These are phyloP conservation scores for Semaprochilodus insignis DNA, from an alignment of 2,797 vertebrate species.

Conservation along the genomic window DNA sequence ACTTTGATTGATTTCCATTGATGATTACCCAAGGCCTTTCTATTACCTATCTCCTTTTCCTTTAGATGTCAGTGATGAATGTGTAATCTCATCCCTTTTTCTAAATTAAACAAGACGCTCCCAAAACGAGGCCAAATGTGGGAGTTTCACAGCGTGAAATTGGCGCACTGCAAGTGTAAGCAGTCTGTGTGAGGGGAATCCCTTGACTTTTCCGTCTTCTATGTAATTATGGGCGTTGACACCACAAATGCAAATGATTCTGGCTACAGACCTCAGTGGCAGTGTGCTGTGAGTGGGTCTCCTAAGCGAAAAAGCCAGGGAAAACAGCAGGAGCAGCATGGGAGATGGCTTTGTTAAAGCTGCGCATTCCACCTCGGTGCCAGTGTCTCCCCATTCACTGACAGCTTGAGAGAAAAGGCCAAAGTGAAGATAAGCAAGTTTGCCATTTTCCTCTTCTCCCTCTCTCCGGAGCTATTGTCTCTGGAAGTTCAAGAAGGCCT, in stretches of 20 bases:
- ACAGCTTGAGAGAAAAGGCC: slow-evolving; percentile 28
- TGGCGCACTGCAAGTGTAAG: slow-evolving; percentile 61
- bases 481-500: slow-evolving; percentile 36
- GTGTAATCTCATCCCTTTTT: slow-evolving; percentile 58
- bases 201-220: slow-evolving; percentile 62
- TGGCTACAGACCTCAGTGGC: slow-evolving; percentile 41
- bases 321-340: neutral
- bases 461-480: slow-evolving; percentile 28
- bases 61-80: slow-evolving; percentile 48
- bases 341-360: slow-evolving; percentile 34
- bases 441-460: neutral
- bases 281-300: slow-evolving; percentile 31
- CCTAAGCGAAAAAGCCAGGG: neutral
- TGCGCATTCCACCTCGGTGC: neutral
- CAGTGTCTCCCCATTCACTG: neutral
- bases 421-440: slow-evolving; percentile 24
- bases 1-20: slow-evolving; percentile 31
- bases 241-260: slow-evolving; percentile 61
- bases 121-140: slow-evolving; percentile 54
- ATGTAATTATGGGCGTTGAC: slow-evolving; percentile 50
- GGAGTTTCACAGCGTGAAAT: slow-evolving; percentile 72
- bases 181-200: slow-evolving; percentile 61
- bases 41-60: slow-evolving; percentile 1
- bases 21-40: slow-evolving; percentile 20
- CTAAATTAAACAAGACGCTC: slow-evolving; percentile 65